Conservation (phyloP, 2,888 invertebrate species). For the Acanthoscelides obtectus region DNA sequence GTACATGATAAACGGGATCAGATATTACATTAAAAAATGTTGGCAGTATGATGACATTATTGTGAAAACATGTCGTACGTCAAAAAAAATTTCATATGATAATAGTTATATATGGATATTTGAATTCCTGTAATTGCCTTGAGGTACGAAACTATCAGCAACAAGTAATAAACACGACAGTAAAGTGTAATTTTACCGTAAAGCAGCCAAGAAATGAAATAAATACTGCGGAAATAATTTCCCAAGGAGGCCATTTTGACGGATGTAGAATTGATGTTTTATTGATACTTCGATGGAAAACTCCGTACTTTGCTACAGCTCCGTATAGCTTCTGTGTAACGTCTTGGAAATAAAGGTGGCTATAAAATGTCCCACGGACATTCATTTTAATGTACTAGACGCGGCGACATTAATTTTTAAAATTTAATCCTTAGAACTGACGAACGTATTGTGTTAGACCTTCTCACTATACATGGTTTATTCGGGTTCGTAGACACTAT, state of each 20-base stretch:
- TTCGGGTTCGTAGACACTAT: no score
- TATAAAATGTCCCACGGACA: not conserved
- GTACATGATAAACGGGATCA: no score
- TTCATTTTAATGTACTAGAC: not conserved
- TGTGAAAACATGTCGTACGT: no score
- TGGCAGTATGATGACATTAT: no score
- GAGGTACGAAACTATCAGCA: no score
- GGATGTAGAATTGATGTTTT: slow-evolving; percentile 24
- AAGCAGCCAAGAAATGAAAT: slow-evolving; percentile 5
- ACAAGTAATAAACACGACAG: not conserved
- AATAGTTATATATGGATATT: no score
- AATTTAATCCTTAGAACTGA: not conserved
- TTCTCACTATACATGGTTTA: no score
- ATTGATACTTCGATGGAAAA: slow-evolving; percentile 18
- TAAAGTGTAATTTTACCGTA: not conserved
- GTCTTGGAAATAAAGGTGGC: not conserved
- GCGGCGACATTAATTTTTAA: not conserved
- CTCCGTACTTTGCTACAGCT: slow-evolving; percentile 13
- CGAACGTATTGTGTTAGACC: not conserved
- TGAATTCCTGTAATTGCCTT: no score
- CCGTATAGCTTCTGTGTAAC: not conserved
- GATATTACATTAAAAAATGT: no score
- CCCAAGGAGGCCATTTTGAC: slow-evolving; percentile 23
- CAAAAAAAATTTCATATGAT: no score
- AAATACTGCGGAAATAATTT: slow-evolving; percentile 22